Conservation (phyloP, 2,888 invertebrate species). For the Caenorhabditis sp. region DNA sequence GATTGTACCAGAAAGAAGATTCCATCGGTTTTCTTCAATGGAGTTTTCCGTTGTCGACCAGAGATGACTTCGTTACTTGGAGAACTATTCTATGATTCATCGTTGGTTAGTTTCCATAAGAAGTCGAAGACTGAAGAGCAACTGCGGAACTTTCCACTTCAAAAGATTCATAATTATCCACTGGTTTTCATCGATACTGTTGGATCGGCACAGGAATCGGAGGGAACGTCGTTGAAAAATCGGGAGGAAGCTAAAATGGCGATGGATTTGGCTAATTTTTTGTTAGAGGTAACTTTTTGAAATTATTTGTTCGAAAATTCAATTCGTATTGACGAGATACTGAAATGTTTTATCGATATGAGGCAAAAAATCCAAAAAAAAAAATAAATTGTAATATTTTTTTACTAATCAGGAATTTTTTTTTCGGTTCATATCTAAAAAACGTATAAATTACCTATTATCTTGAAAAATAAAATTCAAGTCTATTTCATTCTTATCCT, state of each 20-base stretch:
- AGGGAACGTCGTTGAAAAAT: neutral
- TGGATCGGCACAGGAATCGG: neutral
- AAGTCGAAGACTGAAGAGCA: neutral
- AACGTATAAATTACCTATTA: no score
- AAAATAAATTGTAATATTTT: no score
- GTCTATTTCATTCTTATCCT: no score
- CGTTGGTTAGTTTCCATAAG: neutral
- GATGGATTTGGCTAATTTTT: neutral
- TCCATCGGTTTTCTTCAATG: neutral
- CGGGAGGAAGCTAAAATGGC: neutral
- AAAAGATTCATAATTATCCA: neutral
- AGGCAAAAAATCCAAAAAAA: no score
- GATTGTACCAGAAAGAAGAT: neutral
- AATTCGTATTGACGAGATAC: no score
- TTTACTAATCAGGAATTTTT: no score
- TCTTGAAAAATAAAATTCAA: no score
- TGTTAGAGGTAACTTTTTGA: neutral
- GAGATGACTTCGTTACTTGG: neutral
- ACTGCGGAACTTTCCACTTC: neutral
- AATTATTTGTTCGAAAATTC: no score
- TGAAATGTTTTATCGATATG: no score
- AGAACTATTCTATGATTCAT: neutral
- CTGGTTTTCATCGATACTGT: neutral
- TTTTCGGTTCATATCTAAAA: no score
- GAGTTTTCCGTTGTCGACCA: neutral